Base-by-base conservation (phyloP, 2,888 invertebrate genomes). In the Slavum lentiscoides region DNA sequence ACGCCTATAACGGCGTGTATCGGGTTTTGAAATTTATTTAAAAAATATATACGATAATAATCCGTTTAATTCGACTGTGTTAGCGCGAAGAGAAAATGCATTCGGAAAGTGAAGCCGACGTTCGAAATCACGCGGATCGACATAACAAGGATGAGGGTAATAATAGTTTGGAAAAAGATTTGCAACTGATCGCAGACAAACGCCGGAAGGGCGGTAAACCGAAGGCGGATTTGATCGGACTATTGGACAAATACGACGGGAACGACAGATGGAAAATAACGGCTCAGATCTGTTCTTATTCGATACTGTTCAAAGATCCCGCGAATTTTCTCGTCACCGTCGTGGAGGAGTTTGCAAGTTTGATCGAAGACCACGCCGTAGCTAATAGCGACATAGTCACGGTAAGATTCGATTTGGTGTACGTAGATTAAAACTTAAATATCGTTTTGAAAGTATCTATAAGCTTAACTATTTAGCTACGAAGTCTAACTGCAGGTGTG, bases 241-340 rank as follows among this genome's bases (percentile, higher is more conserved):
- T 80, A 5, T 23, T 72, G 5, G 23, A 62, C 21, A 70, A 80
- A 72, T 66, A 55, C 23, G 58, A 72, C 4, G 72, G 62, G n/a
- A 9, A 17, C 7, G 8, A n/a, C 30, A 23, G 30, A 43, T 80
- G 70, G 80, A 23, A 72, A 58, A 70, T 80, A 55, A 62, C 72
- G 39, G 72, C 80, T 6, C 80, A 80, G 64, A 80, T 80, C 66
- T 80, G 80, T 80, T 80, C 80, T 0, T 80, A 80, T n/a, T 70
- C 80, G 1, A 43, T 80, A 23, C 53, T 80, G 7, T 72, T 55
- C 55, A 58, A 66, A 30, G 58, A 62, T 43, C 64, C 80, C 2
- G 39, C 55, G 9, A 58, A 72, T 58, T 39, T 64, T 39, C 55
- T 62, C 8, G 53, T 43, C 19, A 37, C 64, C 4, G 70, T 70